Base-by-base conservation (phyloP, 1,140 invertebrate species). In the Drosophila fuyamai region DNA sequence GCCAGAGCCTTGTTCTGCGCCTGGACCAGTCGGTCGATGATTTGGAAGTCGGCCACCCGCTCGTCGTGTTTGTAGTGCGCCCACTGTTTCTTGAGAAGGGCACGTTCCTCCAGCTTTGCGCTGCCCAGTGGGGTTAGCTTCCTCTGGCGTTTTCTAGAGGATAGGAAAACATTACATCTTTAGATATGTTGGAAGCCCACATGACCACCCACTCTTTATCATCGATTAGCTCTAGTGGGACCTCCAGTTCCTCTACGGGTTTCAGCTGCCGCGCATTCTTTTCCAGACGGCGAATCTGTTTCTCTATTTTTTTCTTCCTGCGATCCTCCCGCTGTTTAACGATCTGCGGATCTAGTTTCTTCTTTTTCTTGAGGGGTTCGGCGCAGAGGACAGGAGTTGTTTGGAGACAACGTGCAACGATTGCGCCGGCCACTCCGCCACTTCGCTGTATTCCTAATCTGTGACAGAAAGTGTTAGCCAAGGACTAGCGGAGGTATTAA, bases 321-420 rank as follows among this genome's bases (percentile, higher is more conserved):
- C 96, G 94, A 13, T 98, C 97, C 92, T 97, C 96, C 85, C 97
- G 94, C 12, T 94, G 94, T 91, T 95, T 96, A 1, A 97, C 71
- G 32, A 98, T 93, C 12, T 94, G 93, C 29, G 97, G 97, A 94
- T 98, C 97, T 5, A 98, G 60, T 88, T 94, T 96, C 88, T 96
- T 98, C 92, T 97, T 98, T 92, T 97, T 98, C 91, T 97, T 98
- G 71, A 98, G 92, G 3, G 97, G 97, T 92, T 98, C 97, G 36
- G 94, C 96, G 84, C 70, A 92, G 7, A 93, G 66, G 8, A 86
- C 61, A 0, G 90, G 74, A 3, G 90, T 82, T 43, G 76, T 79
- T 27, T 92, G 91, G 5, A 92, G 66, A 9, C 50, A 70, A 7
- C 85, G 81, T 48, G 71, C n/a, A 5, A 73, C 16, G 0, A 56